Conservation (phyloP, 1,140 invertebrate genomes). For the Druon quercuslanigerum region DNA sequence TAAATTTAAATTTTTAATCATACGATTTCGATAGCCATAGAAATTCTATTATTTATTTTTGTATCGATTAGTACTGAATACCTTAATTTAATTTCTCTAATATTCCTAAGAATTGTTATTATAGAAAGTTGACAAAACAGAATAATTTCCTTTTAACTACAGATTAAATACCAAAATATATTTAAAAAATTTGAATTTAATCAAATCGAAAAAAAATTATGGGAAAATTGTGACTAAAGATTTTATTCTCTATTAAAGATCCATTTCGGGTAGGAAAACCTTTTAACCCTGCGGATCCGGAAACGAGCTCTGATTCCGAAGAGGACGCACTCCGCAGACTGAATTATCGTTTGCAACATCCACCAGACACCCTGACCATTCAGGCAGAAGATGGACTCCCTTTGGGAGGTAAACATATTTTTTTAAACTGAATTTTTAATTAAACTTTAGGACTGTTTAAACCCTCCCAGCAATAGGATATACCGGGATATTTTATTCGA, state of each 20-base stretch:
- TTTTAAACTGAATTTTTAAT: constrained; percentile 6
- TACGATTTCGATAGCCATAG: background rate
- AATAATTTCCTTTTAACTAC: no score
- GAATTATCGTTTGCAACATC: constrained; percentile 72
- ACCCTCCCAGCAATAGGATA: no score
- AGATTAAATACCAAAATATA: background rate
- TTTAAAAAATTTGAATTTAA: background rate
- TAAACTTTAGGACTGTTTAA: background rate
- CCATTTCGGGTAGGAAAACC: constrained; percentile 58
- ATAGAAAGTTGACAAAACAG: no score
- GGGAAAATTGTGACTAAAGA: no score
- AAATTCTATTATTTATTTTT: background rate
- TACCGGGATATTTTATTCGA: no score
- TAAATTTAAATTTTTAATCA: background rate
- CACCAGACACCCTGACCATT: constrained; percentile 70
- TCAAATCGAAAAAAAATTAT: background rate
- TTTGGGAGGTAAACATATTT: constrained; percentile 18
- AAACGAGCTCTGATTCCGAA: constrained; percentile 85
- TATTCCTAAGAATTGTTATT: no score
- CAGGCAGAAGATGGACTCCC: constrained; percentile 70
- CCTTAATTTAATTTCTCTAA: no score
- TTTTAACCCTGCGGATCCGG: constrained; percentile 72
- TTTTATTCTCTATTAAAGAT: no score
- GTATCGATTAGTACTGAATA: no score
- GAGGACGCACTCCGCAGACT: constrained; percentile 83